Base-by-base conservation (phyloP, 2,113 vertebrate species). In the Pogonocichla stellata region DNA sequence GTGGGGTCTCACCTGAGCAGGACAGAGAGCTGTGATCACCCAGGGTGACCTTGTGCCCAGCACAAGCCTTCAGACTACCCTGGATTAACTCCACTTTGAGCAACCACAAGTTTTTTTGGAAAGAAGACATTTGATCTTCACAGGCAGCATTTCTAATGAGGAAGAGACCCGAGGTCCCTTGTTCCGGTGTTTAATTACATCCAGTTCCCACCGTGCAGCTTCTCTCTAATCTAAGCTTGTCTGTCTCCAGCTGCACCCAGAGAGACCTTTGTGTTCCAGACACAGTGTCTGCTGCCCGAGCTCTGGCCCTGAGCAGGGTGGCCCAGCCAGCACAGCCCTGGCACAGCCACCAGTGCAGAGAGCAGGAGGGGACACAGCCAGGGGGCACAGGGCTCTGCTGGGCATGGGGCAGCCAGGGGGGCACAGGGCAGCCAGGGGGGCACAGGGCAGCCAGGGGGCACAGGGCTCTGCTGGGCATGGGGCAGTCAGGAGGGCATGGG, bases 281-380 rank as follows among this genome's bases (percentile, higher is more conserved):
- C 60, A 86, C 48, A 84, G 56, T 54, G 51, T 61, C 82, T 86
- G 60, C 71, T 34, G 0, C 16, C 77, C 65, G 73, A 56, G 43
- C 70, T 24, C 47, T 40, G 1, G 20, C 65, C 51, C 51, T 28
- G 1, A 5, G 38, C 6, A 24, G 0, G 53, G 36, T 25, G 56
- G 28, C 1, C 54, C 61, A 4, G 42, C 57, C 57, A 28, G 53
- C 47, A 62, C 29, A 20, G 11, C 14, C 26, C 65, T 7, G 36
- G 47, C 43, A 26, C 1, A 2, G 6, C 0, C 1, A 2, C 6
- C 0, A 1, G 1, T 8, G 25, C 57, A 19, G 61, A 14, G 40
- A 3, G 26, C 3, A 4, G 38, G 47, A 16, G 40, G 40, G 36
- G 57, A 23, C 20, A 5, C 1, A 6, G 12, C 11, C 50, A 10